Base-by-base conservation (phyloP, 2,797 vertebrate genomes). In the Sebastiscus albofasciatus region DNA sequence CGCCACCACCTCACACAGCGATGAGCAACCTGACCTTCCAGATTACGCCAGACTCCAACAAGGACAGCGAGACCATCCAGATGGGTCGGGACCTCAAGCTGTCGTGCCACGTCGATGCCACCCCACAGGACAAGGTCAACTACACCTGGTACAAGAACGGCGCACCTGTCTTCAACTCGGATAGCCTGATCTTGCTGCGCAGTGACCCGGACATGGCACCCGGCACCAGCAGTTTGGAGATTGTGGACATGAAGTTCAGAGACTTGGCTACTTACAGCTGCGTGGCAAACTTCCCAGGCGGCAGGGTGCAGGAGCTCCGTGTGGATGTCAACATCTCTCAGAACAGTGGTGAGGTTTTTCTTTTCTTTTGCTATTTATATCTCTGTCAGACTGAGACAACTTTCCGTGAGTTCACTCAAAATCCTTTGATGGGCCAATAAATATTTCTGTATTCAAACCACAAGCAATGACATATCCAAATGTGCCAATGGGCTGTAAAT, bases 141-240 rank as follows among this genome's bases (percentile, higher is more conserved):
- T 99, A 99, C 87, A 97, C 96, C 69, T 99, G 98, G 98, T 99
- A 96, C 95, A 99, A 99, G 95, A 99, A 99, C 0, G 96, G 96
- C 4, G 96, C 91, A 14, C 94, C 96, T 0, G 95, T 98, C 36
- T 96, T 93, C 83, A 95, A 97, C 87, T 97, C 98, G 0, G 97
- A 98, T 64, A 96, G 96, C 61, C 93, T 99, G 74, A 94, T 99
- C 71, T 94, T 99, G 92, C 97, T 98, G 61, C 96, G 96, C 65
- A 99, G 97, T 1, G 98, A 99, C 91, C 98, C 97, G 0, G 98
- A 99, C 89, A 95, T 99, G 91, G 96, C 97, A 0, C 97, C 98
- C 0, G 97, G 98, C 85, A 99, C 98, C 74, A 98, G 97, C 92
- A 99, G 98, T 87, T 91, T 99, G 89, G 98, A 99, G 94, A 99